These are phyloP conservation scores for Platalea minor DNA, from an alignment of 2,797 vertebrate species.

Conservation along the genomic window DNA sequence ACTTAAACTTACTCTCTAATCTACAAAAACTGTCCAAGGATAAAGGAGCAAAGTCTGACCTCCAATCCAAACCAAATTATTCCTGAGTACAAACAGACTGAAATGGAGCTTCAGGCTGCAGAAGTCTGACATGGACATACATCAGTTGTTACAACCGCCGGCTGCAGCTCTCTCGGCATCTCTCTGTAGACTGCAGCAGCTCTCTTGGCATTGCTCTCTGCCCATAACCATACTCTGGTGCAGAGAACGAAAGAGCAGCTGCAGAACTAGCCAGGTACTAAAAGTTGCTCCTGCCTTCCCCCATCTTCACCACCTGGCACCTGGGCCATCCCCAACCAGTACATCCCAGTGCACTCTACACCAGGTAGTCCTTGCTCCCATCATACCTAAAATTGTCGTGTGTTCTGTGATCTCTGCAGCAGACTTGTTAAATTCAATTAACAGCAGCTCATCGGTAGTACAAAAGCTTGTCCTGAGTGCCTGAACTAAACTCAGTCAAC, in stretches of 20 bases:
- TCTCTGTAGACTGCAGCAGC: neutral
- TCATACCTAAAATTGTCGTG: neutral
- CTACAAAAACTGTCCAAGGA: neutral
- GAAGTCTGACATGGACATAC: neutral
- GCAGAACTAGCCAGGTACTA: neutral
- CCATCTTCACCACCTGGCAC: neutral
- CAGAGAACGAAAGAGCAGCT: neutral
- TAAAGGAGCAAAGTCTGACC: neutral
- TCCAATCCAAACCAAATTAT: neutral
- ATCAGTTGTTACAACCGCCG: neutral
- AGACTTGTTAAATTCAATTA: neutral
- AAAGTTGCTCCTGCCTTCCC: neutral
- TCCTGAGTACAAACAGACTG: neutral
- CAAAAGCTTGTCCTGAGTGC: neutral
- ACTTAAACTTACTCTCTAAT: neutral
- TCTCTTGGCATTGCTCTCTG: neutral
- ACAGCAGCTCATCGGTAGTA: neutral
- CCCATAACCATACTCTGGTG: neutral
- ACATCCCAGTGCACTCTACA: neutral
- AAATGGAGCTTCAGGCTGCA: neutral
- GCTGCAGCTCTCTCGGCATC: neutral
- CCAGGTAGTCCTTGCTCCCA: neutral
- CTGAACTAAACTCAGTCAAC: neutral
- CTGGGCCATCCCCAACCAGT: too few relatives aligned
- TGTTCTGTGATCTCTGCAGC: neutral